Evolutionary conservation across 2,888 invertebrate genomes (phyloP).

Genomic region (Cephus rjabovi): DNA sequence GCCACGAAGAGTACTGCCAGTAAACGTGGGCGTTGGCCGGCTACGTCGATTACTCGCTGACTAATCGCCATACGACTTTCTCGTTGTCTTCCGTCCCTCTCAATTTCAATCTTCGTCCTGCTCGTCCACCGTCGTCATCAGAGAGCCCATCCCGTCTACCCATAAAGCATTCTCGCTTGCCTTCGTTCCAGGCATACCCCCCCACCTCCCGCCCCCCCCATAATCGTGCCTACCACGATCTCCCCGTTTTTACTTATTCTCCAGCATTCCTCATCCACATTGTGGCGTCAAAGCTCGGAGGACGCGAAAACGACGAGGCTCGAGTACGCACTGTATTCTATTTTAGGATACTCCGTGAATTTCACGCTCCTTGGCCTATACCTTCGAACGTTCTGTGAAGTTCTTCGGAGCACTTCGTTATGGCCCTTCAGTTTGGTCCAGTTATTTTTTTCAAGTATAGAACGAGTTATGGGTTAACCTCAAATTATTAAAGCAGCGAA

Average conservation of each 20-base stretch:
- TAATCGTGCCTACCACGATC: not conserved
- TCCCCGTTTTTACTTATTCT: not conserved
- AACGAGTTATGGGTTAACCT: not conserved
- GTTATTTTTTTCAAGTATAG: not conserved
- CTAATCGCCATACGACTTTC: slow-evolving; percentile 15
- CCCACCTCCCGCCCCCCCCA: not conserved
- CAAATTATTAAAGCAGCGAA: not conserved
- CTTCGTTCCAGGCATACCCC: not conserved
- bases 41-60: slow-evolving; percentile 10
- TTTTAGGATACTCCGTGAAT: not conserved
- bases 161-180: not conserved
- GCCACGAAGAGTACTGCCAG: not conserved
- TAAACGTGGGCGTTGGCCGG: slow-evolving; percentile 12
- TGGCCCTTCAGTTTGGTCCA: not conserved
- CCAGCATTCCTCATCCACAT: not conserved
- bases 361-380: not conserved
- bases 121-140: not conserved
- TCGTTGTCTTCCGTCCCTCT: slow-evolving; percentile 3
- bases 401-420: not conserved
- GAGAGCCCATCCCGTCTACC: not conserved
- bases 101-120: slow-evolving; percentile 6
- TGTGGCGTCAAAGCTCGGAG: not conserved
- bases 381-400: not conserved
- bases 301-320: not conserved
- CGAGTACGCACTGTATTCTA: not conserved